Base-by-base conservation (phyloP, 2,797 vertebrate genomes). In the Novumbra hubbsi region DNA sequence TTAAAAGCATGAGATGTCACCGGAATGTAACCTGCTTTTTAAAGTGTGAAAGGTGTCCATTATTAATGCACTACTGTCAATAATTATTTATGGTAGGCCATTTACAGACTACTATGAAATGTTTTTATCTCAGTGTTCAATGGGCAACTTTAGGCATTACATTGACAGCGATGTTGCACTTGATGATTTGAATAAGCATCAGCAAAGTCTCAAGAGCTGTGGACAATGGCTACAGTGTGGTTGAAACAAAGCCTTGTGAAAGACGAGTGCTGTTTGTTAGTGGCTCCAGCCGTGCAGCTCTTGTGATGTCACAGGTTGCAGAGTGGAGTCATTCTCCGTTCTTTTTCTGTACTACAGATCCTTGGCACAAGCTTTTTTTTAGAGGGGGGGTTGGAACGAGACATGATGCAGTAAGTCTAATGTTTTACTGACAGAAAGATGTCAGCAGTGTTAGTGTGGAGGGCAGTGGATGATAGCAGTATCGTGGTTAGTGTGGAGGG, bases 181-280 rank as follows among this genome's bases (percentile, higher is more conserved):
- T 85, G 82, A 70, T 81, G 82, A 86, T 90, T 86, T 87, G 86
- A 91, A 89, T 87, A 88, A 88, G 89, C 84, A 88, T 89, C 83
- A 82, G 86, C 81, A 73, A 74, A 84, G 86, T 86, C 86, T 91
- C 60, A 86, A 91, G 87, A 85, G 86, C 84, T 79, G 88, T 83
- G 81, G 76, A 91, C 89, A 92, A 87, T 88, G 84, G 60, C 77
- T 74, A 74, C 84, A 88, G 77, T 93, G 87, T 90, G 76, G 79
- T 79, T 87, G 68, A 78, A 89, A 89, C 89, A 90, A 92, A 90
- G 89, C 82, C 81, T 80, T 75, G 34, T 80, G 88, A 84, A 83
- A 80, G 79, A 87, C 76, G 76, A 91, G 83, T 90, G 74, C 84
- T 90, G 88, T 90, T 75, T 71, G n/a, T n/a, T 21, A 45, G 32